A percentile compares a stretch with the other conserved stretches of the same genome.
Evolutionary conservation across 2,888 invertebrate genomes (phyloP).

Genomic region (Orthosia cruda): DNA sequence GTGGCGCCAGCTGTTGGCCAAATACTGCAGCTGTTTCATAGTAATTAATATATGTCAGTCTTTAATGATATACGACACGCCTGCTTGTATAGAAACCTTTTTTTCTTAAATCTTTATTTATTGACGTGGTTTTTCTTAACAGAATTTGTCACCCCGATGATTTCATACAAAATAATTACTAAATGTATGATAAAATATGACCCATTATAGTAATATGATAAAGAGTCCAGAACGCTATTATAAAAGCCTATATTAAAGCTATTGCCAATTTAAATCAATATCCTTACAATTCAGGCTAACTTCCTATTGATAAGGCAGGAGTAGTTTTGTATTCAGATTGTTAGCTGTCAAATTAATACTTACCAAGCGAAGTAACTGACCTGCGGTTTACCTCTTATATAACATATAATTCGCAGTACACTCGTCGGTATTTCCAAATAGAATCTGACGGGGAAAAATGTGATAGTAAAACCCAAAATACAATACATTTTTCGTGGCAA

Average conservation of each 20-base stretch:
- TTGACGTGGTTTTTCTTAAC: too few species aligned
- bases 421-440: constrained; percentile 40
- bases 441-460: constrained; percentile 25
- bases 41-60: too few species aligned
- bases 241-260: too few species aligned
- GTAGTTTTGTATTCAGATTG: background rate
- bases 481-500: background rate
- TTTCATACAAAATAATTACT: too few species aligned
- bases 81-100: background rate
- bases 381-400: constrained; percentile 48
- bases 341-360: background rate
- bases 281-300: too few species aligned
- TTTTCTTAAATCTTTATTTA: background rate
- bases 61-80: too few species aligned
- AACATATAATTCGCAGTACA: constrained; percentile 23
- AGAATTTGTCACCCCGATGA: too few species aligned
- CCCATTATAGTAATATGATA: too few species aligned
- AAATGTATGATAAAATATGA: too few species aligned
- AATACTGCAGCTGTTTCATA: background rate
- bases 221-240: too few species aligned
- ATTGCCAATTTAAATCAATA: too few species aligned
- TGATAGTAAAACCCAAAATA: constrained; percentile 3
- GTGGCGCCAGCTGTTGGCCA: too few species aligned
- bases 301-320: background rate
- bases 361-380: background rate